Conservation (phyloP, 2,797 vertebrate genomes). For the Cottoperca gobio region DNA sequence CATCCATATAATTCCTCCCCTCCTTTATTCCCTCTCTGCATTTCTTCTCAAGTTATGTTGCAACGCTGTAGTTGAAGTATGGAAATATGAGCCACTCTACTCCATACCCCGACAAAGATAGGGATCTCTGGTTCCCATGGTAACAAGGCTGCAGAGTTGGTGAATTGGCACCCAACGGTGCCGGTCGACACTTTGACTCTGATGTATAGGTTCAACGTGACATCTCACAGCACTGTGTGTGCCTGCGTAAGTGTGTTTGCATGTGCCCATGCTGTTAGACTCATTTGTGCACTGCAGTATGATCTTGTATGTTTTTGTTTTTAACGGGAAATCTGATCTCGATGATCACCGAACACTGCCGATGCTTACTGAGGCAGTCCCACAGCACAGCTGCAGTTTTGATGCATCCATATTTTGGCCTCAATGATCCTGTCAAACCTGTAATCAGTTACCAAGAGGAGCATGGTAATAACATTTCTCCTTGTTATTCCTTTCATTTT, state of each 20-base stretch:
- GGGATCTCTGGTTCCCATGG: constrained; percentile 81
- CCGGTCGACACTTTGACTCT: constrained; percentile 50
- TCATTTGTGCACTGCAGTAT: not conserved
- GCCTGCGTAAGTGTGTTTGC: constrained; percentile 9
- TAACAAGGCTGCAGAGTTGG: constrained; percentile 72
- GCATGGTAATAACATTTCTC: not conserved
- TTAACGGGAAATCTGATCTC: not conserved
- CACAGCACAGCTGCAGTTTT: constrained; percentile 24
- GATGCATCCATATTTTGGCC: constrained; percentile 9
- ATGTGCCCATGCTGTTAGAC: not conserved
- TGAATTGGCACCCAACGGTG: constrained; percentile 43
- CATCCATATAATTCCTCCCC: not conserved
- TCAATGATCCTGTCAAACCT: not conserved
- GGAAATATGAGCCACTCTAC: constrained; percentile 48
- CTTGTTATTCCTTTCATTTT: not conserved
- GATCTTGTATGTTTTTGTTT: not conserved
- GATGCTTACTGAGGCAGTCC: constrained; percentile 11
- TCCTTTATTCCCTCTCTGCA: not conserved
- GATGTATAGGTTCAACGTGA: constrained; percentile 37
- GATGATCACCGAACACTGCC: constrained; percentile 20
- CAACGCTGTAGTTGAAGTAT: constrained; percentile 40
- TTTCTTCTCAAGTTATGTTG: constrained; percentile 37
- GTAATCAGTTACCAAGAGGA: constrained; percentile 3
- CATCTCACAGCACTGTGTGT: constrained; percentile 38
- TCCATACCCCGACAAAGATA: constrained; percentile 48